These are phyloP conservation scores for Clarias laeviceps DNA, from an alignment of 2,797 vertebrate genomes.

Conservation along the genomic window DNA sequence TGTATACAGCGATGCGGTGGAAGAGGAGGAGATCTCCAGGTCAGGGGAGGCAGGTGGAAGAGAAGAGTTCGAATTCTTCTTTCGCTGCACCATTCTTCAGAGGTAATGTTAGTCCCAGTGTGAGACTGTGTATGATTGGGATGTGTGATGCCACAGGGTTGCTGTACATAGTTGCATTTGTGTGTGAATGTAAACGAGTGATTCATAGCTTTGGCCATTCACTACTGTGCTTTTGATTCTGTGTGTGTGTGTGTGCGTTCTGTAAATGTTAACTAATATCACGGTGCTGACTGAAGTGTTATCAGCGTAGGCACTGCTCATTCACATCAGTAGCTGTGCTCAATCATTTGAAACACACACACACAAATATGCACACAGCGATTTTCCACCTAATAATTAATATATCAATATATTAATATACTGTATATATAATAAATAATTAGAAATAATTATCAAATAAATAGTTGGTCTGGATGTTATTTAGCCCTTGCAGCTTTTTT, in stretches of 20 bases:
- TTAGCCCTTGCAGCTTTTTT: background rate
- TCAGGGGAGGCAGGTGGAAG: slow-evolving; percentile 55
- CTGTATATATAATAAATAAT: too few species aligned
- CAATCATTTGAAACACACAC: background rate
- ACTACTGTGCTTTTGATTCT: background rate
- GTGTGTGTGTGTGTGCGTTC: background rate
- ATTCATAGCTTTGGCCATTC: background rate
- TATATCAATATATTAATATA: too few species aligned
- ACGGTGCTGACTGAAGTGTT: background rate
- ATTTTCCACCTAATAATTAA: background rate
- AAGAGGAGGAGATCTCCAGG: slow-evolving; percentile 59
- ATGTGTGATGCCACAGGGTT: background rate
- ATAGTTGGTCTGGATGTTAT: background rate
- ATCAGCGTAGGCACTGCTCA: background rate
- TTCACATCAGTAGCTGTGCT: too few species aligned
- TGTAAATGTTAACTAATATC: background rate
- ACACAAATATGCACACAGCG: background rate
- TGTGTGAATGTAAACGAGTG: background rate
- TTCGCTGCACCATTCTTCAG: slow-evolving; percentile 56
- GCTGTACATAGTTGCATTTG: background rate
- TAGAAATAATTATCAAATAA: too few species aligned
- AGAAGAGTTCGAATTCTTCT: slow-evolving; percentile 44
- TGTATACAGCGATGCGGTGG: slow-evolving; percentile 56
- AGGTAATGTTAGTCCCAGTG: slow-evolving; percentile 54
- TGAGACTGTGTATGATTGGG: slow-evolving; percentile 14